phyloP scores from a whole-genome alignment of 2,888 invertebrate genomes.

The Andrena bucephala region DNA sequence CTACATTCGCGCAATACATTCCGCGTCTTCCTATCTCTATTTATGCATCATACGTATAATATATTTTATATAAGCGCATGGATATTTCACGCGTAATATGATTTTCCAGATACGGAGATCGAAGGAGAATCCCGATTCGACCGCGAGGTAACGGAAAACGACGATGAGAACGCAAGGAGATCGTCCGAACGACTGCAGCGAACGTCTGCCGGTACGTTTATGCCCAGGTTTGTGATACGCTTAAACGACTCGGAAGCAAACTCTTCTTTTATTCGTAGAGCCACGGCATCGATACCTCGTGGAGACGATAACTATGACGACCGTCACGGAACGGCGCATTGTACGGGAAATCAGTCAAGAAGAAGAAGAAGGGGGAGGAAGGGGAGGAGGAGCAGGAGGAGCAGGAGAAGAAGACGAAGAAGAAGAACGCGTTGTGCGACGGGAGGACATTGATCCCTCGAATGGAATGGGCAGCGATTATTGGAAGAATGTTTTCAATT shows the following conservation, averaged over 20 bases:
- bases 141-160: conserved; percentile 5
- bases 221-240: neutral
- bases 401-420: conserved; percentile 77
- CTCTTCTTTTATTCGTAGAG: conserved; percentile 66
- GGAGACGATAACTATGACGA: conserved; percentile 90
- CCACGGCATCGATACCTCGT: conserved; percentile 87
- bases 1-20: too few species aligned
- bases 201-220: conserved; percentile 66
- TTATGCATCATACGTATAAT: neutral
- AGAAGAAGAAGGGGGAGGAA: conserved; percentile 48
- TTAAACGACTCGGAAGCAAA: neutral
- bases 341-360: conserved; percentile 85
- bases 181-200: conserved; percentile 79
- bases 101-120: conserved; percentile 15
- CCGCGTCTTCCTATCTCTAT: too few species aligned
- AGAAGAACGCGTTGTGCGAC: conserved; percentile 41
- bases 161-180: conserved; percentile 71
- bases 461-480: neutral
- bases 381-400: conserved; percentile 75
- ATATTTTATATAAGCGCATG: too few species aligned
- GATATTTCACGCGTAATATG: neutral
- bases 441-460: conserved; percentile 18
- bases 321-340: conserved; percentile 88
- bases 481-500: conserved; percentile 26
- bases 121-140: conserved; percentile 5